Base-by-base conservation (phyloP, 2,113 vertebrate species). In the Phylloscopus whistleri region DNA sequence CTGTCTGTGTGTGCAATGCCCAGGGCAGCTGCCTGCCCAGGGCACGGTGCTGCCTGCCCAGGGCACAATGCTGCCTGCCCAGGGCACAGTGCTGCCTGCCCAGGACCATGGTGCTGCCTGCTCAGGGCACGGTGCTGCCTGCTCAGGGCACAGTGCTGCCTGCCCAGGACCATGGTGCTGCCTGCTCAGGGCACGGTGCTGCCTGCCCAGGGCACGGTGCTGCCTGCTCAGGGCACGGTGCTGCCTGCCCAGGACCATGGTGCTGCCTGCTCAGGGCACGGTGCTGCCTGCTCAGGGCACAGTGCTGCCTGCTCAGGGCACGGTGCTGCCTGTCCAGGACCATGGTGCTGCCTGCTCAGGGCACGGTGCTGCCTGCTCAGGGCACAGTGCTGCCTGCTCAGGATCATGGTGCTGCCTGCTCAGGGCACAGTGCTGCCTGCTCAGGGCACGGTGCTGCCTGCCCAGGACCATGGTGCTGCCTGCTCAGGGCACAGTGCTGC, bases 401-500 rank as follows among this genome's bases (percentile, higher is more conserved):
- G 41, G 24, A 0, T 55, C 39, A 41, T 1, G 0, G 51, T n/a
- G 52, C 11, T 64, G 21, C 56, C 46, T 2, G 16, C 43, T 9
- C n/a, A 76, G 73, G 11, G n/a, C n/a, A n/a, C n/a, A n/a, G n/a
- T n/a, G n/a, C n/a, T n/a, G n/a, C n/a, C n/a, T n/a, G n/a, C n/a
- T n/a, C n/a, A n/a, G n/a, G 12, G 0, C 51, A 41, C 1, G 0
- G 16, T 39, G 28, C 4, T 72, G 37, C 28, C 27, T 4, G 28
- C 21, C 37, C 37, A 41, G 30, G 11, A 0, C 22, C 1, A 0
- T 41, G 39, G 69, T n/a, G 23, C 2, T 73, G 23, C 39, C 23
- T 1, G 13, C 13, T 17, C 39, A 43, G 52, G 22, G 0, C 0
- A n/a, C n/a, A n/a, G n/a, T n/a, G n/a, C n/a, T n/a, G n/a, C n/a